phyloP scores from a whole-genome alignment of 1,140 invertebrate species.

The Pseudomyrmex cubaensis region DNA sequence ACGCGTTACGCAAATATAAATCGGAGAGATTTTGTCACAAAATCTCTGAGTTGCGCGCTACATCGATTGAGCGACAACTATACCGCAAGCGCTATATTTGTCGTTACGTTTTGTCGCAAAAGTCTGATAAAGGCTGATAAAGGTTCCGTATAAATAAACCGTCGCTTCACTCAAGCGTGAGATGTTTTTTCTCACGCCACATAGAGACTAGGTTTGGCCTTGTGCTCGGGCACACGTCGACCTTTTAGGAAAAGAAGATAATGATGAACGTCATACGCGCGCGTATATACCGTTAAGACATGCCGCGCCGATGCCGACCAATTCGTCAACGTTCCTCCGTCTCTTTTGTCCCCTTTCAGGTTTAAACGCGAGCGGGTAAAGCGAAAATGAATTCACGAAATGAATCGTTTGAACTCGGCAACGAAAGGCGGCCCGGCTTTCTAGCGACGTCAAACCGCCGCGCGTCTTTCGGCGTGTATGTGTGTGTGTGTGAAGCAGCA shows the following conservation, averaged over 20 bases:
- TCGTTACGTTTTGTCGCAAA: slow-evolving; percentile 19
- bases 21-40: too few relatives aligned
- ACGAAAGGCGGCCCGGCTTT: neutral
- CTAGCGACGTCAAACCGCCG: neutral
- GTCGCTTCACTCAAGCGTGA: slow-evolving; percentile 40
- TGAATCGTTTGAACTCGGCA: slow-evolving; percentile 29
- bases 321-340: slow-evolving; percentile 65
- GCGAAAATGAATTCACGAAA: slow-evolving; percentile 9
- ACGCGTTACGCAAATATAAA: too few relatives aligned
- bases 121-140: neutral
- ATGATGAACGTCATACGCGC: slow-evolving; percentile 24
- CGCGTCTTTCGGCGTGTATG: too few relatives aligned
- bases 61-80: too few relatives aligned
- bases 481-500: too few relatives aligned
- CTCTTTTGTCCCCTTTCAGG: slow-evolving; percentile 31
- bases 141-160: slow-evolving; percentile 66
- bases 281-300: slow-evolving; percentile 50
- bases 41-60: too few relatives aligned
- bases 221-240: slow-evolving; percentile 47
- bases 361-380: neutral
- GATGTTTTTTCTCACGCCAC: slow-evolving; percentile 59
- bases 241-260: slow-evolving; percentile 58
- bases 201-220: slow-evolving; percentile 31
- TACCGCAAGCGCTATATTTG: neutral
- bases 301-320: neutral